These are phyloP conservation scores for Mystacides longicornis DNA, from an alignment of 2,888 invertebrate species.

Conservation along the genomic window DNA sequence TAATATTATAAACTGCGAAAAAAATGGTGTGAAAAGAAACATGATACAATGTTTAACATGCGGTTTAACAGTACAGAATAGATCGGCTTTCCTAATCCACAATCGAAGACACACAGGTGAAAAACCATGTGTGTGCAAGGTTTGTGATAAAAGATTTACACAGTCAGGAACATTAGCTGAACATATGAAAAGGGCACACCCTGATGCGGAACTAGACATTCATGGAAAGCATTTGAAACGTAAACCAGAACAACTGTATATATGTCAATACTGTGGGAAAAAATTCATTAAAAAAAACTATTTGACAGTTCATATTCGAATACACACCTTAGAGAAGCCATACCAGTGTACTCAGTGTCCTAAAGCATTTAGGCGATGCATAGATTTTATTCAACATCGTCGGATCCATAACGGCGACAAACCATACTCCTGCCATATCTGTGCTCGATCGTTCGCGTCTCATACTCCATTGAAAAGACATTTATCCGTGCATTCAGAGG, in stretches of 20 bases:
- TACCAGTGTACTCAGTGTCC: conserved; percentile 36
- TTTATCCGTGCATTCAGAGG: conserved; percentile 16
- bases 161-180: conserved; percentile 14
- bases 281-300: conserved; percentile 36
- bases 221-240: conserved; percentile 9
- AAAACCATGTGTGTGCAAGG: conserved; percentile 13
- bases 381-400: conserved; percentile 34
- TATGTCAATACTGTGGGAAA: conserved; percentile 41
- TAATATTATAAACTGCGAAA: conserved; percentile 2
- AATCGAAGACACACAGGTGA: conserved; percentile 20
- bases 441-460: conserved; percentile 16
- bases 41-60: conserved; percentile 15
- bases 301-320: conserved; percentile 37
- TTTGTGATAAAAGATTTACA: conserved; percentile 16
- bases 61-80: conserved; percentile 12
- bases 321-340: conserved; percentile 42
- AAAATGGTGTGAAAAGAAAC: conserved; percentile 10
- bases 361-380: conserved; percentile 36
- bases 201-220: background rate
- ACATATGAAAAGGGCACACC: conserved; percentile 16
- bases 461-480: conserved; percentile 15
- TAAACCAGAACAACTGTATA: conserved; percentile 10
- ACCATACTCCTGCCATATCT: conserved; percentile 18
- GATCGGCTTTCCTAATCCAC: conserved; percentile 17
- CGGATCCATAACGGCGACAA: conserved; percentile 31